Percentiles rank a stretch among this genome's conserved stretches.
These are phyloP conservation scores for Drosophila peninsularis DNA, from an alignment of 2,888 invertebrate genomes.

Conservation along the genomic window DNA sequence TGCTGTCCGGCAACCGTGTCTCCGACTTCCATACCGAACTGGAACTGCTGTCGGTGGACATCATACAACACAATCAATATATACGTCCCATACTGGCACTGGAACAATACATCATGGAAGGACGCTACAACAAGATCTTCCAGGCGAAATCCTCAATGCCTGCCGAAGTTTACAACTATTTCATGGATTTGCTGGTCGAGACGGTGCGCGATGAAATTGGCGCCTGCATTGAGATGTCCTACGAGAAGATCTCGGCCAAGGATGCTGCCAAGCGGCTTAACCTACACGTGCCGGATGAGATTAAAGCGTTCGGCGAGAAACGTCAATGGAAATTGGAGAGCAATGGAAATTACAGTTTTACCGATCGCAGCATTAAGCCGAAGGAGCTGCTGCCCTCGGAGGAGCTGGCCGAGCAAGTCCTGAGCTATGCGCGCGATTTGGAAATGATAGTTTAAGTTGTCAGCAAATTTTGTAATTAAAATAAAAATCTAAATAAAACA, in stretches of 20 bases:
- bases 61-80: constrained; percentile 96
- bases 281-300: constrained; percentile 90
- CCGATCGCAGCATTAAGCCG: constrained; percentile 90
- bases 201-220: constrained; percentile 99
- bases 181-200: constrained; percentile 97
- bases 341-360: constrained; percentile 93
- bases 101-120: constrained; percentile 99
- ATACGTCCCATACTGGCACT: constrained; percentile 97
- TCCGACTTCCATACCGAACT: constrained; percentile 99
- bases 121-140: constrained; percentile 99
- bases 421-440: constrained; percentile 98
- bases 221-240: constrained; percentile 98
- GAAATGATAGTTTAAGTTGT: constrained; percentile 97
- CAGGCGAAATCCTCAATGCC: constrained; percentile 97
- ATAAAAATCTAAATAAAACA: constrained; percentile 12
- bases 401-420: constrained; percentile 96
- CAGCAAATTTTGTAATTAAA: constrained; percentile 33
- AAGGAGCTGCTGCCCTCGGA: constrained; percentile 94
- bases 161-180: constrained; percentile 96
- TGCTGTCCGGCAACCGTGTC: constrained; percentile 97
- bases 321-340: constrained; percentile 92
- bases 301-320: constrained; percentile 92
- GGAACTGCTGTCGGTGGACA: constrained; percentile 95
- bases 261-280: constrained; percentile 96
- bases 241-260: constrained; percentile 93